phyloP scores from a whole-genome alignment of 2,888 invertebrate species.

The Blomia tropicalis region DNA sequence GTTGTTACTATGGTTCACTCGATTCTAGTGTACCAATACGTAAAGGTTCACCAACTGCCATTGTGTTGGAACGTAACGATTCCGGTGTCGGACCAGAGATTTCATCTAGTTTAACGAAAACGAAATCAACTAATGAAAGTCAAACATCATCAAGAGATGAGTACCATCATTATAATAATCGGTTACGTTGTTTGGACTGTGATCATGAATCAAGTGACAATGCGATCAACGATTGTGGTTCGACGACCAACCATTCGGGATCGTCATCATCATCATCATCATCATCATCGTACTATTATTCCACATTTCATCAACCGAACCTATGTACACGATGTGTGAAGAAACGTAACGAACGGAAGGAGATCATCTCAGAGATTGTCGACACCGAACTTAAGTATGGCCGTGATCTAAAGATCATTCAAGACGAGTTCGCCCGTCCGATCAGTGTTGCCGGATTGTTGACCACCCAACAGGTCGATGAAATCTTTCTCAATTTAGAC shows the following conservation, averaged over 20 bases:
- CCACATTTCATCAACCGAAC: background rate
- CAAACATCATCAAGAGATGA: background rate
- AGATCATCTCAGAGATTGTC: constrained; percentile 83
- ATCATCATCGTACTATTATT: background rate
- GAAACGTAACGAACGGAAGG: constrained; percentile 71
- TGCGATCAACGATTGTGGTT: constrained; percentile 15
- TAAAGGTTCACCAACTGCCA: background rate
- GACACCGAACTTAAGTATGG: constrained; percentile 93
- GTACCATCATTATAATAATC: background rate
- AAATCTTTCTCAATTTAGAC: constrained; percentile 81
- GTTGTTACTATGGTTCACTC: constrained; percentile 1
- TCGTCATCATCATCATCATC: background rate
- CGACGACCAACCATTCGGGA: background rate
- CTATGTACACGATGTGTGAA: constrained; percentile 69
- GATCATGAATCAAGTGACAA: constrained; percentile 38
- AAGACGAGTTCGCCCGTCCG: constrained; percentile 47
- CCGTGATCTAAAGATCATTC: constrained; percentile 71
- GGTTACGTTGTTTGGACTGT: constrained; percentile 57
- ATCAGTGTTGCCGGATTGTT: constrained; percentile 80
- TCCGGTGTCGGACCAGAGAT: constrained; percentile 84
- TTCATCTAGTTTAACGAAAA: background rate
- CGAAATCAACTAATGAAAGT: background rate
- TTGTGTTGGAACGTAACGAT: constrained; percentile 66
- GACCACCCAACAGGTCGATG: constrained; percentile 72
- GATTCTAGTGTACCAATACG: background rate